Evolutionary conservation across 2,113 vertebrate genomes (phyloP), one percentile per base, ranked within the genome.

Genomic region (Myrmecobius fasciatus): DNA sequence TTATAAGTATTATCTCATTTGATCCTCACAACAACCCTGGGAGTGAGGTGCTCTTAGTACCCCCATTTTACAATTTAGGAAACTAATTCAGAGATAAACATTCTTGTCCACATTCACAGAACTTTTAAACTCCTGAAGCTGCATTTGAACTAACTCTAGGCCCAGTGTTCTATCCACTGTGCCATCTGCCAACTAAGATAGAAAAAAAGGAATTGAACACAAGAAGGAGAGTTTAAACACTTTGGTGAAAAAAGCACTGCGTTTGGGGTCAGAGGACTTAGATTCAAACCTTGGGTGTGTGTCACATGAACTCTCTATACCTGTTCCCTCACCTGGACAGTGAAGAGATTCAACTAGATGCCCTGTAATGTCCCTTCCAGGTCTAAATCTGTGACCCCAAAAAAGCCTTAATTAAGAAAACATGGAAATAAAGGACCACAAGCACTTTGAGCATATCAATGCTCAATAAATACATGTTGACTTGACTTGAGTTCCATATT

Each of bases 381-480:
- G 24, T 43, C 67, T 43, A 83, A 83, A 83, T 83, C n/a, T 31
- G 28, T 88, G 54, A 75, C 53, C 3, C 14, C 31, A 52, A 56
- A 94, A 91, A n/a, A 54, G 25, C 67, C 67, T 83, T 83, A 53
- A 90, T 49, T n/a, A 43, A 53, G 51, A 53, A 46, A 52, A 20
- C 31, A 54, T 22, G 75, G 92, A 52, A 96, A 91, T 56, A 28
- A 94, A 83, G 67, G 91, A 49, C 36, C 56, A 91, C 52, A 46
- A 47, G 47, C 67, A 0, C 60, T 31, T 67, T 67, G 67, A 83
- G 36, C 36, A 75, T 4, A 75, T 88, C 53, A 52, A 75, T 52
- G 51, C 48, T 93, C 94, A 89, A 94, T 94, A 96, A 95, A 91
- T 17, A 3, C 7, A 54, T 49, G 6, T 48, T 46, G 28, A 46